Evolutionary conservation across 2,888 invertebrate species (phyloP).

Genomic region (Tyria jacobaeae): DNA sequence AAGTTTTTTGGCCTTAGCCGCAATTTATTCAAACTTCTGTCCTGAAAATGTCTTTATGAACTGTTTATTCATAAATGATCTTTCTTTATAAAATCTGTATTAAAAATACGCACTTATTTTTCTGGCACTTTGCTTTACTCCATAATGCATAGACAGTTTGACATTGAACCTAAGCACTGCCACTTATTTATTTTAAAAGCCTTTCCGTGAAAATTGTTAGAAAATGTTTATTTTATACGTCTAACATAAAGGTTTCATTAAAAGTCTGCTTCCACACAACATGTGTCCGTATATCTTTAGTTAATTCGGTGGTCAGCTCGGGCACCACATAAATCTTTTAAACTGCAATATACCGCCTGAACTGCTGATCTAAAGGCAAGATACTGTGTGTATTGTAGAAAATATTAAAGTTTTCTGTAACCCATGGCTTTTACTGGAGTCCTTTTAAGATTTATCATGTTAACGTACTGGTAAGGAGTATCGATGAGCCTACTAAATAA

Average conservation of each 20-base stretch:
- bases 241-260: slow-evolving; percentile 7
- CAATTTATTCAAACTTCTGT: too few species aligned
- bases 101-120: too few species aligned
- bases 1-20: too few species aligned
- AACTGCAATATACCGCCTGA: slow-evolving; percentile 50
- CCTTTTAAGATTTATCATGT: not conserved
- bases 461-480: too few species aligned
- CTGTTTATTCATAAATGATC: too few species aligned
- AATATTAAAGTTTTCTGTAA: not conserved
- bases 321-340: slow-evolving; percentile 55
- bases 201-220: not conserved
- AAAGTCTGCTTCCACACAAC: not conserved
- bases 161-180: too few species aligned
- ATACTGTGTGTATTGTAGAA: not conserved
- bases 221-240: not conserved
- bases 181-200: not conserved
- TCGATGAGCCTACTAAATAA: too few species aligned
- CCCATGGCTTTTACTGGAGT: not conserved
- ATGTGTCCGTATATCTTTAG: slow-evolving; percentile 30
- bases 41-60: too few species aligned
- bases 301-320: slow-evolving; percentile 53
- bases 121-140: too few species aligned
- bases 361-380: slow-evolving; percentile 1
- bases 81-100: too few species aligned
- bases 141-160: too few species aligned